Evolutionary conservation across 2,888 invertebrate species (phyloP).

Genomic region (Dilophus febrilis): DNA sequence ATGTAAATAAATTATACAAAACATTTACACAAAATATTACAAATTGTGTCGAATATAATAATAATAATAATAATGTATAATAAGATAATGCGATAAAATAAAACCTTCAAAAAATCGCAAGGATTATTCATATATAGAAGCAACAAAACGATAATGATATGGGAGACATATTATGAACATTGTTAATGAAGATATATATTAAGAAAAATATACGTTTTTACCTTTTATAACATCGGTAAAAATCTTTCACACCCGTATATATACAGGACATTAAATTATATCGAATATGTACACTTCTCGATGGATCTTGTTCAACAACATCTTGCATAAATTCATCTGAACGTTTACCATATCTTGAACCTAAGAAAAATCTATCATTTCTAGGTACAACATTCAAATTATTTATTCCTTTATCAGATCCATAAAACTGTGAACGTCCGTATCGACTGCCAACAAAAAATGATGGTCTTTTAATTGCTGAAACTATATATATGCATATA

Average conservation of each 20-base stretch:
- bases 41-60: too few species aligned
- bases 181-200: too few species aligned
- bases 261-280: neutral
- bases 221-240: constrained; percentile 4
- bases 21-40: too few species aligned
- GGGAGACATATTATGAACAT: too few species aligned
- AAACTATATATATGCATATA: constrained; percentile 5
- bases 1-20: too few species aligned
- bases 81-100: too few species aligned
- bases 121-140: too few species aligned
- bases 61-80: too few species aligned
- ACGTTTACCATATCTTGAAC: constrained; percentile 29
- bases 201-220: neutral
- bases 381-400: constrained; percentile 27
- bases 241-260: constrained; percentile 1
- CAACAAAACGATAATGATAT: too few species aligned
- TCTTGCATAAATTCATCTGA: constrained; percentile 12
- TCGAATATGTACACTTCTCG: neutral
- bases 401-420: constrained; percentile 17
- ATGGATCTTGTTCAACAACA: neutral
- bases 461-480: constrained; percentile 21
- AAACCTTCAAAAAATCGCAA: too few species aligned
- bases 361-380: constrained; percentile 29
- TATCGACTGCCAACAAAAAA: constrained; percentile 33
- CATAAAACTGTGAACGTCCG: constrained; percentile 24